Evolutionary conservation across 2,797 vertebrate genomes (phyloP).

Genomic region (Rhinogobio ventralis): DNA sequence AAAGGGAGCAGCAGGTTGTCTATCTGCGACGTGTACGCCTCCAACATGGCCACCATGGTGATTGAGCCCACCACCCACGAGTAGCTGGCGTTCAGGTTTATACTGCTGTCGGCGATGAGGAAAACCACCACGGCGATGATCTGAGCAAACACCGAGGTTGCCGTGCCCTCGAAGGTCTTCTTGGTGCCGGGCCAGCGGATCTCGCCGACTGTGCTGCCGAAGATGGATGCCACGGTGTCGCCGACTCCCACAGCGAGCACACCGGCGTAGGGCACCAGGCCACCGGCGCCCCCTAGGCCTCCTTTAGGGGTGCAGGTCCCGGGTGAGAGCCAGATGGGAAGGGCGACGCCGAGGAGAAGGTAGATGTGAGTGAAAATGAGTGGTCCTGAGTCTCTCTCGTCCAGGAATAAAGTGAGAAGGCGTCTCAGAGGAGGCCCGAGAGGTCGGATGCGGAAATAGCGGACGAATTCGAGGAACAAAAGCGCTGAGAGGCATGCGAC

Average conservation of each 20-base stretch:
- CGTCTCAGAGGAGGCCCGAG: conserved; percentile 87
- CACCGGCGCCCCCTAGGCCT: conserved; percentile 81
- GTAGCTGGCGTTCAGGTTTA: conserved; percentile 92
- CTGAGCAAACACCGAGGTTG: conserved; percentile 94
- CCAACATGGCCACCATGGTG: conserved; percentile 90
- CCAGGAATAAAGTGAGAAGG: conserved; percentile 91
- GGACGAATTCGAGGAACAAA: conserved; percentile 89
- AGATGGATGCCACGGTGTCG: conserved; percentile 91
- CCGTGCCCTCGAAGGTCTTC: conserved; percentile 96
- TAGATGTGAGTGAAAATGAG: conserved; percentile 96
- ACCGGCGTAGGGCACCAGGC: conserved; percentile 91
- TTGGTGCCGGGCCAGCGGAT: conserved; percentile 96
- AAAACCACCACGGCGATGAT: conserved; percentile 94
- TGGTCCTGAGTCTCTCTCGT: conserved; percentile 94
- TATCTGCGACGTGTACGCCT: conserved; percentile 95
- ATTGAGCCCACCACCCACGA: conserved; percentile 93
- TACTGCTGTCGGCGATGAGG: conserved; percentile 89
- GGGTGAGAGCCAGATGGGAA: conserved; percentile 94
- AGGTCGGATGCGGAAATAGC: conserved; percentile 93
- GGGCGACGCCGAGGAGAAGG: conserved; percentile 92
- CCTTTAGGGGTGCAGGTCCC: conserved; percentile 88
- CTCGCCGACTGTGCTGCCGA: conserved; percentile 92
- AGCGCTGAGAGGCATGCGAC: conserved; percentile 88
- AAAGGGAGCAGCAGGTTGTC: conserved; percentile 96
- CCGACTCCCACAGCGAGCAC: conserved; percentile 94